Evolutionary conservation across 1,140 invertebrate species (phyloP).

Genomic region (Cotesia glomerata): DNA sequence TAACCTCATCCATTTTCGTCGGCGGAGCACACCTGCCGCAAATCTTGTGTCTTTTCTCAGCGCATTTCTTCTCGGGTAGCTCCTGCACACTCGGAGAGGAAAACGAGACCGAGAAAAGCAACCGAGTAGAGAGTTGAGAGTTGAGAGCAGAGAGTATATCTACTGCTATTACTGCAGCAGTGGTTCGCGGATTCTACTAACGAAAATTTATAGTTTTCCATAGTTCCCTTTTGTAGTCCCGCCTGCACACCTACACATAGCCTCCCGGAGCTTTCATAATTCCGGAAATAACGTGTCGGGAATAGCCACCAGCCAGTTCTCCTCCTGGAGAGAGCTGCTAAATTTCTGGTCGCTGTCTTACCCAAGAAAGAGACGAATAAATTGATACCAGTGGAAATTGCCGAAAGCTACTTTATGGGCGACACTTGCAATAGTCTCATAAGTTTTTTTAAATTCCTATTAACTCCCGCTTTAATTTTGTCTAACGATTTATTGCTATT

Average conservation of each 20-base stretch:
- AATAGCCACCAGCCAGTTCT: conserved; percentile 1
- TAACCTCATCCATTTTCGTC: conserved; percentile 6
- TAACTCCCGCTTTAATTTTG: no score
- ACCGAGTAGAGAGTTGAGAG: no score
- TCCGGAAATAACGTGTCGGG: conserved; percentile 20
- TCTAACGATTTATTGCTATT: no score
- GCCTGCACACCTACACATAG: not conserved
- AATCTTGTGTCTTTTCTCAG: not conserved
- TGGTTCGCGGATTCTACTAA: conserved; percentile 17
- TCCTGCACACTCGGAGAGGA: not conserved
- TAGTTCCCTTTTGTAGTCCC: conserved; percentile 16
- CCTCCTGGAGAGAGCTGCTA: not conserved
- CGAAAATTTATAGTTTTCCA: conserved; percentile 31
- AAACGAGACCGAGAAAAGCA: no score
- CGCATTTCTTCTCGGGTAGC: not conserved
- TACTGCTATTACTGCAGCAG: not conserved
- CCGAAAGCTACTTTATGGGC: not conserved
- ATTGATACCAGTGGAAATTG: conserved; percentile 46
- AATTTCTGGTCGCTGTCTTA: not conserved
- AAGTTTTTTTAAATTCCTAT: no score
- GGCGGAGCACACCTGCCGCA: not conserved
- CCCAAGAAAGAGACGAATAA: conserved; percentile 35
- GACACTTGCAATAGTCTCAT: not conserved
- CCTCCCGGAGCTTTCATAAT: conserved; percentile 25
- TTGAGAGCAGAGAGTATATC: no score